These are phyloP conservation scores for Plutella xylostella DNA, from an alignment of 2,888 invertebrate species.

Conservation along the genomic window DNA sequence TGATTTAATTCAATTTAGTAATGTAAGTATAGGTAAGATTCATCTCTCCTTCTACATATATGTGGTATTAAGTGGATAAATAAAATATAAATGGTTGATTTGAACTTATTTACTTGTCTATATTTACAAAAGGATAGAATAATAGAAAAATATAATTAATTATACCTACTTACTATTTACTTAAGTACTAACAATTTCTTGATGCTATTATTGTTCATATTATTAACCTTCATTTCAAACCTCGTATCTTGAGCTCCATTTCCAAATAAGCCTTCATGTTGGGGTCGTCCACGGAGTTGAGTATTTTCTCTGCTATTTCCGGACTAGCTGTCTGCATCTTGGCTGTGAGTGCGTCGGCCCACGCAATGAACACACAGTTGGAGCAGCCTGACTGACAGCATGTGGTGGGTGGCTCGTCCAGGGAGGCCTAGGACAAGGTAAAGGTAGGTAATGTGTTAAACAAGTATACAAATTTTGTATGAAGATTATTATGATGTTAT, in stretches of 20 bases:
- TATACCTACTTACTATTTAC: too few species aligned
- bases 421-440: constrained; percentile 38
- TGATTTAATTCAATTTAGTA: too few species aligned
- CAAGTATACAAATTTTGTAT: too few species aligned
- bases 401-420: constrained; percentile 80
- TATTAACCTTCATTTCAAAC: too few species aligned
- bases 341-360: constrained; percentile 81
- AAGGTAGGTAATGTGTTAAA: neutral
- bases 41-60: too few species aligned
- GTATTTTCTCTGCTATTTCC: constrained; percentile 76
- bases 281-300: constrained; percentile 81
- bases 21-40: too few species aligned
- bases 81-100: neutral
- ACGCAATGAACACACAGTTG: constrained; percentile 93
- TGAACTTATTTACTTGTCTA: neutral
- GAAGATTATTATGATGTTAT: too few species aligned
- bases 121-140: neutral
- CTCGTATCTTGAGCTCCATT: constrained; percentile 75
- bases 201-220: too few species aligned
- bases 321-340: constrained; percentile 75
- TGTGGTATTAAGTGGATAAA: too few species aligned
- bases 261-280: constrained; percentile 85
- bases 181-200: constrained; percentile 16
- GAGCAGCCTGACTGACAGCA: constrained; percentile 94
- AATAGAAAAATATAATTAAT: neutral